Conservation (phyloP, 2,113 vertebrate genomes). For the Ophthalmolycus amberensis region DNA sequence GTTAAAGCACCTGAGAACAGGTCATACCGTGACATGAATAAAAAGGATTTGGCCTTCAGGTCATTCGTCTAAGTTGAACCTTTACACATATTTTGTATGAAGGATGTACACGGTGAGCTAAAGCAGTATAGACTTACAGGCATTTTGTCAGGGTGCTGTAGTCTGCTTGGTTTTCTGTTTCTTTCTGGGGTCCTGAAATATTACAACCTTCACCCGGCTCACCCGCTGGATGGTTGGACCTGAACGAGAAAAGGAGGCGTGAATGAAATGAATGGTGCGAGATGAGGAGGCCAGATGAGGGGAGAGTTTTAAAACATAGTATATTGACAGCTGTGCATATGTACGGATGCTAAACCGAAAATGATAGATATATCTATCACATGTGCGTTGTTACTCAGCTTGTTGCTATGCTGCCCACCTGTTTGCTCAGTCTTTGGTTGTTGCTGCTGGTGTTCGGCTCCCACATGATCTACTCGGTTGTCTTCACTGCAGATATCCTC, state of each 20-base stretch:
- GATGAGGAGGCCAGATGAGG: background rate
- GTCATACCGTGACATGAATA: background rate
- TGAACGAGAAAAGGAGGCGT: background rate
- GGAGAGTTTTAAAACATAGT: background rate
- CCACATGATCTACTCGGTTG: background rate
- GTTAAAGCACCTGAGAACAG: background rate
- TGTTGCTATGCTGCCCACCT: constrained; percentile 29
- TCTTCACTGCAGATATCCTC: constrained; percentile 8
- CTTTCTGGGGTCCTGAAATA: constrained; percentile 84
- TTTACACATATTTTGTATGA: background rate
- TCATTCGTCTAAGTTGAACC: background rate
- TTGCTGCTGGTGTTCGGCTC: background rate
- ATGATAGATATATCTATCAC: too few relatives aligned
- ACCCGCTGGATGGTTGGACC: background rate
- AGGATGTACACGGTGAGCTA: background rate
- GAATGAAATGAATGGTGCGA: background rate
- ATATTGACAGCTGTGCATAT: background rate
- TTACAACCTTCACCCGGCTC: constrained; percentile 81
- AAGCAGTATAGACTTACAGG: constrained; percentile 29
- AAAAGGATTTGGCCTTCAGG: background rate
- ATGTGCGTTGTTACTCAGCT: background rate
- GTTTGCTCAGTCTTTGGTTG: background rate
- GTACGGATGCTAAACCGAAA: background rate
- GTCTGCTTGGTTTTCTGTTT: constrained; percentile 67
- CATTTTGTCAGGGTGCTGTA: background rate